Percentiles rank a stretch among this genome's conserved stretches.
phyloP scores from a whole-genome alignment of 2,888 invertebrate genomes.

The Mesorhabditis sp. region DNA sequence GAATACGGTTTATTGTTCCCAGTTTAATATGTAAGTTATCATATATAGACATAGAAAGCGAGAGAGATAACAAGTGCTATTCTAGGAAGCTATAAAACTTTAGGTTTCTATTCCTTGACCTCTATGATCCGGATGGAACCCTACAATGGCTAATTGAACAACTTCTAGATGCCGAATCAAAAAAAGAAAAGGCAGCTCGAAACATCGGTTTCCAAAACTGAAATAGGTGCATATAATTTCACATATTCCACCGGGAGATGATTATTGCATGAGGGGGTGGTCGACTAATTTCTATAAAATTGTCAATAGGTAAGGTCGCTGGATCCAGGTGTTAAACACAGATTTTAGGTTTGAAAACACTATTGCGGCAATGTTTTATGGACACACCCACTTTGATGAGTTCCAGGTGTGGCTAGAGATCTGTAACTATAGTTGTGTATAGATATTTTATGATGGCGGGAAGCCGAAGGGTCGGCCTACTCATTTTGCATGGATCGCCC shows the following conservation, averaged over 20 bases:
- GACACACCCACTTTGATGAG: constrained; percentile 89
- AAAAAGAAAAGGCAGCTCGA: constrained; percentile 65
- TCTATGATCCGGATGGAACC: constrained; percentile 77
- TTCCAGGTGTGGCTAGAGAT: constrained; percentile 62
- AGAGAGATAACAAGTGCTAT: neutral
- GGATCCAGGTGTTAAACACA: neutral
- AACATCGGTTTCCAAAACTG: constrained; percentile 3
- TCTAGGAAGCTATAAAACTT: constrained; percentile 7
- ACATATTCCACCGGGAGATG: constrained; percentile 77
- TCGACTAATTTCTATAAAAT: constrained; percentile 73
- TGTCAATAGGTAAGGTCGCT: constrained; percentile 55
- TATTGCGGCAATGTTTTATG: constrained; percentile 77
- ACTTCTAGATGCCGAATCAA: constrained; percentile 72
- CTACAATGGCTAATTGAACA: constrained; percentile 76
- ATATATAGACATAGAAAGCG: neutral
- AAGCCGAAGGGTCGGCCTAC: constrained; percentile 22
- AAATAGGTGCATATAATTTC: constrained; percentile 37
- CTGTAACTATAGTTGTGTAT: neutral
- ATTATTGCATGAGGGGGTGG: constrained; percentile 74
- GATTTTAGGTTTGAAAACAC: constrained; percentile 70
- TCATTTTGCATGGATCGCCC: constrained; percentile 67
- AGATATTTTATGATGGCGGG: constrained; percentile 1
- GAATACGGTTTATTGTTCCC: constrained; percentile 59
- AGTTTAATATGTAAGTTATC: constrained; percentile 49
- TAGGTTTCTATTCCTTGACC: constrained; percentile 74